phyloP scores from a whole-genome alignment of 1,140 invertebrate species.

The Tetragnatha versicolor region DNA sequence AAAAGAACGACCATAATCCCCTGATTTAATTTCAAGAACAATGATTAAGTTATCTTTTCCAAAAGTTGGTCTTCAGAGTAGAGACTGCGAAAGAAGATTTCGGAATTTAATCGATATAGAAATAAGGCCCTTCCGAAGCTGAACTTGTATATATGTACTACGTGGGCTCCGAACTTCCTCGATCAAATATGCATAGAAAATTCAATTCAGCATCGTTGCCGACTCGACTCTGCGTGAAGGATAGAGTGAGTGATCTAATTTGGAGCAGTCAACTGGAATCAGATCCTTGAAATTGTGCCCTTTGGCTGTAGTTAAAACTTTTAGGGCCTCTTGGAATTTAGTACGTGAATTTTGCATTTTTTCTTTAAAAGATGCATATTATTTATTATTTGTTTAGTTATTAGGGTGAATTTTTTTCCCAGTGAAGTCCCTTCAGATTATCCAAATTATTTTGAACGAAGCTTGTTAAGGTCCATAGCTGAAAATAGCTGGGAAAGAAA shows the following conservation, averaged over 20 bases:
- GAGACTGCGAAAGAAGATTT: not conserved
- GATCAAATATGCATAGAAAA: conserved; percentile 8
- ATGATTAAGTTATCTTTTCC: not conserved
- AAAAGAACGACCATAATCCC: too few relatives aligned
- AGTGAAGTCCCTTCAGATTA: too few relatives aligned
- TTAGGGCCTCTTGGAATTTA: too few relatives aligned
- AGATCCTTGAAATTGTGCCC: conserved; percentile 11
- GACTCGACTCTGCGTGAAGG: not conserved
- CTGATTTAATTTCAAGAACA: conserved; percentile 13
- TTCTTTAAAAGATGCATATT: too few relatives aligned
- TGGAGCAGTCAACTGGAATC: not conserved
- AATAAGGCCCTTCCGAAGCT: not conserved
- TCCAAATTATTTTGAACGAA: too few relatives aligned
- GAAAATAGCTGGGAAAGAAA: too few relatives aligned
- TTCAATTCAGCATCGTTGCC: not conserved
- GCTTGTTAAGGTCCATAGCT: too few relatives aligned
- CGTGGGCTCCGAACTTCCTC: not conserved
- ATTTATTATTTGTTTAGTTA: too few relatives aligned
- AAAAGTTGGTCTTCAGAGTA: not conserved
- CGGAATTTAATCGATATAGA: conserved; percentile 16
- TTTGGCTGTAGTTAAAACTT: not conserved
- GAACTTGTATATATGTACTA: not conserved
- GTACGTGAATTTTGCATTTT: too few relatives aligned
- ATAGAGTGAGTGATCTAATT: conserved; percentile 14
- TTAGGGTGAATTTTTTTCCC: too few relatives aligned